phyloP scores from a whole-genome alignment of 2,797 vertebrate species.

The Phoebastria nigripes region DNA sequence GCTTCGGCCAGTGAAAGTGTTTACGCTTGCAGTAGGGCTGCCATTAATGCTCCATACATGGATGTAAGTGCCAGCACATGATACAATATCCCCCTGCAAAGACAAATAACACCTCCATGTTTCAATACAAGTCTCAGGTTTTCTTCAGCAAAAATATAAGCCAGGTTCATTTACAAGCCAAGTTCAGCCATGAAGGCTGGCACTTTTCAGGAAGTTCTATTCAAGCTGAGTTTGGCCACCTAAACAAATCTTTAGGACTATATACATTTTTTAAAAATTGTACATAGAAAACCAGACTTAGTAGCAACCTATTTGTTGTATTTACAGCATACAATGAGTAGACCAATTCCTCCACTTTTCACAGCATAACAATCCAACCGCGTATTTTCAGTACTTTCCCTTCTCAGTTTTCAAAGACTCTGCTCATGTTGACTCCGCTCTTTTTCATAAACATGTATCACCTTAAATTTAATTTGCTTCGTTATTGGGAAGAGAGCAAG shows the following conservation, averaged over 20 bases:
- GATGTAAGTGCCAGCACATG: constrained; percentile 92
- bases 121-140: neutral
- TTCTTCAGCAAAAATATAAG: neutral
- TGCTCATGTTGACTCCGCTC: rapidly evolving
- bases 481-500: neutral
- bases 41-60: constrained; percentile 99
- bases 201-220: neutral
- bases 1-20: constrained; percentile 95
- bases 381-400: neutral
- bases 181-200: neutral
- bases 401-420: neutral
- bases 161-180: neutral
- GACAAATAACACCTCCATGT: neutral
- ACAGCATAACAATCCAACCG: neutral
- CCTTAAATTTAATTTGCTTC: neutral
- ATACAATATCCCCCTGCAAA: constrained; percentile 91
- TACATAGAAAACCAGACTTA: neutral
- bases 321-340: neutral
- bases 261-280: rapidly evolving
- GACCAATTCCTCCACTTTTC: neutral
- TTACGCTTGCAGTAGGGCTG: constrained; percentile 91
- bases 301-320: neutral
- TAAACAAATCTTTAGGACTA: neutral
- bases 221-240: neutral
- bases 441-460: neutral